Percentiles rank a stretch among this genome's conserved stretches.
These are phyloP conservation scores for Heliothis virescens DNA, from an alignment of 1,140 invertebrate genomes.

Conservation along the genomic window DNA sequence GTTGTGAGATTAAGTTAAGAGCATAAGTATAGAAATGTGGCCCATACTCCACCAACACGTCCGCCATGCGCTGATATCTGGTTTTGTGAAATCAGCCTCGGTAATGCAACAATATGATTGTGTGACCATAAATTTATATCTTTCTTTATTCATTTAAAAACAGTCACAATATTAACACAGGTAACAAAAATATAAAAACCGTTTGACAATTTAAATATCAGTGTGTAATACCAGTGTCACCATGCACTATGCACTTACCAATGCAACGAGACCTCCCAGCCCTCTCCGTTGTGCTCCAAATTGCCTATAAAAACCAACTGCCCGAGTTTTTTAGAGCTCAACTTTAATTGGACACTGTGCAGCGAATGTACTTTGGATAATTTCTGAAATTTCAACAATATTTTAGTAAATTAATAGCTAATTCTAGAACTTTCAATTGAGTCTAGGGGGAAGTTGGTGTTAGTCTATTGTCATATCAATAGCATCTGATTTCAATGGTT, in stretches of 20 bases:
- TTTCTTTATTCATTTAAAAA: too few species aligned
- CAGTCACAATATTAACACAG: too few species aligned
- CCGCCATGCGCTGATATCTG: too few species aligned
- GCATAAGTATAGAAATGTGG: too few species aligned
- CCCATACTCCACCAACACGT: too few species aligned
- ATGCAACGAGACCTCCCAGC: conserved; percentile 34
- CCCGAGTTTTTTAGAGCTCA: conserved; percentile 39
- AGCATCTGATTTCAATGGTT: too few species aligned
- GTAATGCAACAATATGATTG: too few species aligned
- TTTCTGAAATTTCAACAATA: not conserved
- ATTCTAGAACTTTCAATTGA: not conserved
- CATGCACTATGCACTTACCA: conserved; percentile 36
- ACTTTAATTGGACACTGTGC: conserved; percentile 34
- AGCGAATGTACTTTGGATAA: not conserved
- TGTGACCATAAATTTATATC: too few species aligned
- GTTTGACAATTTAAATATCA: conserved; percentile 4
- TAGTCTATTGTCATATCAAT: not conserved
- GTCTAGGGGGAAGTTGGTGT: not conserved
- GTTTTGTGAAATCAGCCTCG: too few species aligned
- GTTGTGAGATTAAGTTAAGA: too few species aligned
- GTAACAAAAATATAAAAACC: too few species aligned
- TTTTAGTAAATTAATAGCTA: conserved; percentile 3
- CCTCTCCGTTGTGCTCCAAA: conserved; percentile 39
- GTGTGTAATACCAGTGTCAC: conserved; percentile 45
- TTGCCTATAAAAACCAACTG: conserved; percentile 51